Evolutionary conservation across 1,140 invertebrate genomes (phyloP).

Genomic region (Cryptotermes secundus): DNA sequence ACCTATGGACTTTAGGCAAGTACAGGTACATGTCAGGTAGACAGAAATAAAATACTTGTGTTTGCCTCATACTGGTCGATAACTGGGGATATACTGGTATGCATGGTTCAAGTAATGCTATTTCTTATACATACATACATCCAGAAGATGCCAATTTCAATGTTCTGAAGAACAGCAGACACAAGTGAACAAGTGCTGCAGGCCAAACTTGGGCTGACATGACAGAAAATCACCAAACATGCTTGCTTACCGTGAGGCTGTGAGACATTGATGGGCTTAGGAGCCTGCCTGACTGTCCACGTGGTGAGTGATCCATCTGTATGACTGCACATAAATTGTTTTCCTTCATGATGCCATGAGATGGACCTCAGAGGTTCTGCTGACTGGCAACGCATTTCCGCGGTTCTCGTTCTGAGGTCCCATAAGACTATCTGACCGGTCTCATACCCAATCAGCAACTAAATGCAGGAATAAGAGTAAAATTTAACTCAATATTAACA

Average conservation of each 20-base stretch:
- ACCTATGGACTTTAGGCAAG: too few species aligned
- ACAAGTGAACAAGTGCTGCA: too few species aligned
- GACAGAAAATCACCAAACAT: not conserved
- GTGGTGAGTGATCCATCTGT: conserved; percentile 92
- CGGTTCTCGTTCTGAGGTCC: conserved; percentile 83
- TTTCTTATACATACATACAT: too few species aligned
- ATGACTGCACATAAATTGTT: conserved; percentile 97
- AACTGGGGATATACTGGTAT: too few species aligned
- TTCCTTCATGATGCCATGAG: conserved; percentile 96
- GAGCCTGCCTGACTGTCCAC: conserved; percentile 76
- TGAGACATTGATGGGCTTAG: conserved; percentile 76
- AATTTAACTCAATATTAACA: not conserved
- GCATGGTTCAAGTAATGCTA: too few species aligned
- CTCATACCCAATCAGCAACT: conserved; percentile 97
- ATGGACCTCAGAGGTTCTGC: conserved; percentile 79
- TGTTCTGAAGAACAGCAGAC: too few species aligned
- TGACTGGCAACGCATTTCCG: conserved; percentile 80
- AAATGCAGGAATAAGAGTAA: conserved; percentile 38
- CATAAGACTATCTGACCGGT: conserved; percentile 91
- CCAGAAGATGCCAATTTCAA: too few species aligned
- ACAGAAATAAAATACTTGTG: too few species aligned
- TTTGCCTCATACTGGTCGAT: too few species aligned
- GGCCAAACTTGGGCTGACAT: not conserved
- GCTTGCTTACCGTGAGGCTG: conserved; percentile 83
- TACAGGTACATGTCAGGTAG: too few species aligned